phyloP scores from a whole-genome alignment of 2,113 vertebrate species.

The Cervus canadensis region DNA sequence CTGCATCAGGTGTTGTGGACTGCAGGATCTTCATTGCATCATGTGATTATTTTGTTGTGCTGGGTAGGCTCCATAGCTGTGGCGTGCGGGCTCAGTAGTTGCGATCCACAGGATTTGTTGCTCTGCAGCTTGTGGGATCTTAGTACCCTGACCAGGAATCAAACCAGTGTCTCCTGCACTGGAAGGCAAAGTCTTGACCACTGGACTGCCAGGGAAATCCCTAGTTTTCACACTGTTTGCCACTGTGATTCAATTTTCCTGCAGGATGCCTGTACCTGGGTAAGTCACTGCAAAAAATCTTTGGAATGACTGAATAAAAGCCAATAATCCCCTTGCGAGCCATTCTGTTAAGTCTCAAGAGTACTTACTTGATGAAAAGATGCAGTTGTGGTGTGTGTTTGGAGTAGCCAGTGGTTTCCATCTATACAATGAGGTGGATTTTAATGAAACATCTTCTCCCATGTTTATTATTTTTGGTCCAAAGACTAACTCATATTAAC shows the following conservation, averaged over 20 bases:
- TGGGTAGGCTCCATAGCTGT: not conserved
- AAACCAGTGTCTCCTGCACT: not conserved
- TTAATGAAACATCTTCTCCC: not conserved
- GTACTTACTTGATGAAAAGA: not conserved
- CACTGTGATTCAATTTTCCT: not conserved
- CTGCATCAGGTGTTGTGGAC: not conserved
- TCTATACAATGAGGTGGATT: not conserved
- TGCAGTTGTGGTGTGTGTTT: too few relatives aligned
- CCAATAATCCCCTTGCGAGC: not conserved
- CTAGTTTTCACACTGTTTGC: not conserved
- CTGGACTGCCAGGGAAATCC: not conserved
- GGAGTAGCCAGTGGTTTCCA: not conserved
- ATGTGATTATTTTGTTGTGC: not conserved
- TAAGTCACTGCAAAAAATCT: not conserved
- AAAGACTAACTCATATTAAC: not conserved
- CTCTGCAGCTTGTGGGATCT: not conserved
- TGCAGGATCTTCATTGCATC: not conserved
- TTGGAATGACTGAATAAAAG: not conserved
- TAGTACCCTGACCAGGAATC: not conserved
- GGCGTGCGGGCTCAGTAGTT: accelerated
- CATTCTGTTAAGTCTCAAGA: not conserved
- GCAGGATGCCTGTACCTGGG: accelerated
- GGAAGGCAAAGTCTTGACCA: not conserved
- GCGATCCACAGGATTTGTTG: not conserved
- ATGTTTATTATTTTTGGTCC: not conserved